Evolutionary conservation across 2,888 invertebrate genomes (phyloP).

Genomic region (Agrochola macilenta): DNA sequence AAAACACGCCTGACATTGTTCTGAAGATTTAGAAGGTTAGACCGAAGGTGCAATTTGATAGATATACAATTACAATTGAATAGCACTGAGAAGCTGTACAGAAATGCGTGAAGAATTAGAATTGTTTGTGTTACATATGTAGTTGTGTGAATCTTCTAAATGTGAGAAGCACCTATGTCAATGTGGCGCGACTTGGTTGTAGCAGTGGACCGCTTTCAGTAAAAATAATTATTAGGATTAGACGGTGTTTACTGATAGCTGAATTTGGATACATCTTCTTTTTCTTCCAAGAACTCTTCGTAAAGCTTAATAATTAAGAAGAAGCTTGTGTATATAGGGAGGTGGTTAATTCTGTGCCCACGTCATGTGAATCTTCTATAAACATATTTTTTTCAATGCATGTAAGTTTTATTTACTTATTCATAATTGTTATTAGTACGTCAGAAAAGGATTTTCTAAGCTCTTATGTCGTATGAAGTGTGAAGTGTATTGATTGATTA

Average conservation of each 20-base stretch:
- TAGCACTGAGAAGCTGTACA: background rate
- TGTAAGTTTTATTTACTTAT: background rate
- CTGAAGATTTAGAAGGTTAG: conserved; percentile 5
- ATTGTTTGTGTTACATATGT: too few species aligned
- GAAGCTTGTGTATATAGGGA: background rate
- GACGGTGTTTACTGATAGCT: background rate
- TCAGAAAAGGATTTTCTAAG: conserved; percentile 13
- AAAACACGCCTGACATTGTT: background rate
- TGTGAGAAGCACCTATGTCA: background rate
- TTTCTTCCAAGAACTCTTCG: background rate
- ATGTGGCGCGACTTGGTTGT: background rate
- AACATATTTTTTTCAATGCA: background rate
- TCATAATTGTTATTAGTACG: conserved; percentile 19
- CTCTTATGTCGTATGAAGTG: background rate
- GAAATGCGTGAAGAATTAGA: background rate
- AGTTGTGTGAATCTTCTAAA: background rate
- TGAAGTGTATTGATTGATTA: conserved; percentile 16
- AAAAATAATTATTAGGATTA: background rate
- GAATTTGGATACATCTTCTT: background rate
- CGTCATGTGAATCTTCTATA: background rate
- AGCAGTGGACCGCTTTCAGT: background rate
- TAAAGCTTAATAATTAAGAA: background rate
- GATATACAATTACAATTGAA: background rate
- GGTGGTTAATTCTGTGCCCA: background rate
- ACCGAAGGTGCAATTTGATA: too few species aligned